Evolutionary conservation across 2,888 invertebrate genomes (phyloP).

Genomic region (Cryptus armator): DNA sequence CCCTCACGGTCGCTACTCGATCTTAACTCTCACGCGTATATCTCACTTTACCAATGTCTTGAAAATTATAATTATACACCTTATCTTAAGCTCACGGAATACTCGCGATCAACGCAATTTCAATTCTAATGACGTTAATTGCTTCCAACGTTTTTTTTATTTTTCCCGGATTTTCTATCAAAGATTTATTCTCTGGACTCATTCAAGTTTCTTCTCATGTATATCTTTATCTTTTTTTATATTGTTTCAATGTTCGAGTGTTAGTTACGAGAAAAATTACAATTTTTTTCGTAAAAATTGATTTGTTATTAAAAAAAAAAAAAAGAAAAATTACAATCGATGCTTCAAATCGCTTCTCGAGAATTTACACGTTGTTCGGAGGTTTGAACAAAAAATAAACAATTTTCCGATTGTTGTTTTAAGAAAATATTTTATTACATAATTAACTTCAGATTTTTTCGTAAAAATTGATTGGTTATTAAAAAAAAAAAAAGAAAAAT

Average conservation of each 20-base stretch:
- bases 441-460: neutral
- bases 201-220: neutral
- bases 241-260: neutral
- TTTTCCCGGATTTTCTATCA: neutral
- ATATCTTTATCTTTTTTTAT: neutral
- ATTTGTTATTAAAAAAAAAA: constrained; percentile 9
- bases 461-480: neutral
- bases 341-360: no score
- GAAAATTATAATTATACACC: constrained; percentile 20
- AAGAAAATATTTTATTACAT: neutral
- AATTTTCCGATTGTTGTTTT: neutral
- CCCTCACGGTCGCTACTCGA: constrained; percentile 41
- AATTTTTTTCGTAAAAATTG: no score
- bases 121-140: constrained; percentile 25
- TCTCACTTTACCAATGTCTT: constrained; percentile 44
- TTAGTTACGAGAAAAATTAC: neutral
- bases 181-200: neutral
- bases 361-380: no score
- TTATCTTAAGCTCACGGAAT: constrained; percentile 5
- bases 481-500: neutral
- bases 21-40: constrained; percentile 39
- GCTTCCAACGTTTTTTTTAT: constrained; percentile 2
- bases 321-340: neutral
- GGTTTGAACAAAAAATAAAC: neutral
- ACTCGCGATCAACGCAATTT: constrained; percentile 19